Evolutionary conservation across 2,888 invertebrate genomes (phyloP).

Genomic region (Papilio elwesi): DNA sequence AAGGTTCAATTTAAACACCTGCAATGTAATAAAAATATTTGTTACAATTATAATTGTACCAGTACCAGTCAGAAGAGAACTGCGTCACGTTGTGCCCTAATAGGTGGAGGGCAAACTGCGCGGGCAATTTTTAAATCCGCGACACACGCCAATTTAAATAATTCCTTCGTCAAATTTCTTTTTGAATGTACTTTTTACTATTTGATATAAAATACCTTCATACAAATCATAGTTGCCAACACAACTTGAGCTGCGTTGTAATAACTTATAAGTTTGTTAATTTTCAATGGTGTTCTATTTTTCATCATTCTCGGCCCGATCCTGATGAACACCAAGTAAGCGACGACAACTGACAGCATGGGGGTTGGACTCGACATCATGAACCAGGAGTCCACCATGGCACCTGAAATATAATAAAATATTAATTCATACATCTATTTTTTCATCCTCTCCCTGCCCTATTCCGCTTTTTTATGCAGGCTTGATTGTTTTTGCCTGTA

Average conservation of each 20-base stretch:
- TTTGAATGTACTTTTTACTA: too few relatives aligned
- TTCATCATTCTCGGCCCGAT: slow-evolving; percentile 90
- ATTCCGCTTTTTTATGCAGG: too few relatives aligned
- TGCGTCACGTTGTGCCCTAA: too few relatives aligned
- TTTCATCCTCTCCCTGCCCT: too few relatives aligned
- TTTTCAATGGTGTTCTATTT: slow-evolving; percentile 87
- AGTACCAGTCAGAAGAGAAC: too few relatives aligned
- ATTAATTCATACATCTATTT: too few relatives aligned
- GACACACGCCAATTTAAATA: too few relatives aligned
- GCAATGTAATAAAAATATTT: slow-evolving; percentile 39
- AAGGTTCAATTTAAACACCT: slow-evolving; percentile 76
- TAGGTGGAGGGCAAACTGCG: too few relatives aligned
- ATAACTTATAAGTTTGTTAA: slow-evolving; percentile 88
- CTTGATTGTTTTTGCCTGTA: too few relatives aligned
- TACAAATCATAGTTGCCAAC: slow-evolving; percentile 85
- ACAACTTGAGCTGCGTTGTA: slow-evolving; percentile 96
- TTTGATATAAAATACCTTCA: slow-evolving; percentile 60
- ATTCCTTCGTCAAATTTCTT: too few relatives aligned
- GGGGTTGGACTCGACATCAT: slow-evolving; percentile 90
- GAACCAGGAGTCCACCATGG: slow-evolving; percentile 90
- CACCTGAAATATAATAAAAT: slow-evolving; percentile 81
- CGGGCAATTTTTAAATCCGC: too few relatives aligned
- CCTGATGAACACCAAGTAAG: slow-evolving; percentile 88
- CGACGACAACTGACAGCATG: slow-evolving; percentile 85
- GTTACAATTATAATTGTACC: too few relatives aligned